Evolutionary conservation across 2,888 invertebrate species (phyloP).

Genomic region (Bugulina stolonifera): DNA sequence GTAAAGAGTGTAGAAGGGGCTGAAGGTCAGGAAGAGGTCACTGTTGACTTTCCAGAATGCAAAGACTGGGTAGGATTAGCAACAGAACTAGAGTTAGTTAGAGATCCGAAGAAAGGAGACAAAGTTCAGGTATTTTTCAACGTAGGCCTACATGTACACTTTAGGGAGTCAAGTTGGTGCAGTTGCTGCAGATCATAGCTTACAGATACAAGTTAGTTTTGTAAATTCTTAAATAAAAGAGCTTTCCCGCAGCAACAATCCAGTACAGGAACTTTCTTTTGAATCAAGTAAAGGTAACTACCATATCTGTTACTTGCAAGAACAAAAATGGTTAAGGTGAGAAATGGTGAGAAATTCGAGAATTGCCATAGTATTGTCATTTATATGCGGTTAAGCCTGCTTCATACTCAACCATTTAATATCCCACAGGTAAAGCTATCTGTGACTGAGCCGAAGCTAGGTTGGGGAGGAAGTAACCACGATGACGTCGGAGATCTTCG

Average conservation of each 20-base stretch:
- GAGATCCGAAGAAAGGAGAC: not conserved
- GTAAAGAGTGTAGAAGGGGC: not conserved
- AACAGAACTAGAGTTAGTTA: not conserved
- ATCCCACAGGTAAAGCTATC: not conserved
- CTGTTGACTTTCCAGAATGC: constrained; percentile 20
- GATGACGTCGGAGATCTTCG: not conserved
- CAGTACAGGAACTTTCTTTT: not conserved
- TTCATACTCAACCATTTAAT: not conserved
- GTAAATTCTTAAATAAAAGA: not conserved
- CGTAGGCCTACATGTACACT: too few species aligned
- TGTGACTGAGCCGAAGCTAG: not conserved
- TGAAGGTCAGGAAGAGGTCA: constrained; percentile 2
- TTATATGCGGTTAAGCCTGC: not conserved
- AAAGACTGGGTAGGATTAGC: constrained; percentile 14
- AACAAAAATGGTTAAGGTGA: too few species aligned
- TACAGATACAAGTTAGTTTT: too few species aligned
- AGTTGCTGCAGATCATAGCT: too few species aligned
- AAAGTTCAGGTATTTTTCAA: constrained; percentile 10
- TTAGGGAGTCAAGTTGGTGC: too few species aligned
- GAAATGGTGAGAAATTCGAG: too few species aligned
- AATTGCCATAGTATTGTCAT: too few species aligned
- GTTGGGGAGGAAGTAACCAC: constrained; percentile 9
- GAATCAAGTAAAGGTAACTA: too few species aligned
- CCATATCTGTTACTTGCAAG: too few species aligned
- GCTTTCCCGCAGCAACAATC: not conserved